Evolutionary conservation across 2,888 invertebrate genomes (phyloP).

Genomic region (Tetragnatha montana): DNA sequence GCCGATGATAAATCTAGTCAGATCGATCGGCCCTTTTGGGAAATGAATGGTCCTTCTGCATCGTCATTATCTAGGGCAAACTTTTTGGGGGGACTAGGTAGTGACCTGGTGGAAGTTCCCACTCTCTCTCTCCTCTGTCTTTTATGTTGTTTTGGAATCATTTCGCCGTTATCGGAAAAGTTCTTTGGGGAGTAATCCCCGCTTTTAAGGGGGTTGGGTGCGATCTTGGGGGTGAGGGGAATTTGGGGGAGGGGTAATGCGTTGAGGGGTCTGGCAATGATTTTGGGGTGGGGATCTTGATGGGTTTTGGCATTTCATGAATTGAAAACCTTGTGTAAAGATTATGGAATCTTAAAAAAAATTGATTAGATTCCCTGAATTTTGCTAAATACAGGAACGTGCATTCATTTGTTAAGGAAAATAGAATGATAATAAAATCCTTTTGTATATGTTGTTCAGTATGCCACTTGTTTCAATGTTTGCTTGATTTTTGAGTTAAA

Average conservation of each 20-base stretch:
- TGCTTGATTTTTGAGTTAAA: no score
- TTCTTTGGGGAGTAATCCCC: slow-evolving; percentile 1
- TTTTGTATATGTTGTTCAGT: no score
- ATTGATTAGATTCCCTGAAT: no score
- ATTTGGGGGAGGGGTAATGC: slow-evolving; percentile 8
- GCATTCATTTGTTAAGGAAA: no score
- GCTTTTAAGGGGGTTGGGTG: not conserved
- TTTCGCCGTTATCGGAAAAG: slow-evolving; percentile 46
- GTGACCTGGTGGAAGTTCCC: slow-evolving; percentile 22
- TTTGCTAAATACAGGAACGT: no score
- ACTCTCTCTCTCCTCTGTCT: slow-evolving; percentile 14
- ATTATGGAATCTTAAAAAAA: no score
- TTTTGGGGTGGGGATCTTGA: no score
- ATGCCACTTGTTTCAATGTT: no score
- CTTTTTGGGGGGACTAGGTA: not conserved
- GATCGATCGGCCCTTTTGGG: slow-evolving; percentile 16
- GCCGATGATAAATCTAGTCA: slow-evolving; percentile 33
- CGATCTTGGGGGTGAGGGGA: not conserved
- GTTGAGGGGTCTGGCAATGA: slow-evolving; percentile 7
- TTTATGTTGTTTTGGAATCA: slow-evolving; percentile 17
- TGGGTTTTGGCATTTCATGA: no score
- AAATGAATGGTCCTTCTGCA: slow-evolving; percentile 23
- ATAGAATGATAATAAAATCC: no score
- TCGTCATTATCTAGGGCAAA: slow-evolving; percentile 39
- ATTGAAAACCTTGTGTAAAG: no score